A percentile compares a stretch with the other conserved stretches of the same genome.
Evolutionary conservation across 2,797 vertebrate genomes (phyloP).

Genomic region (Aythya fuligula): DNA sequence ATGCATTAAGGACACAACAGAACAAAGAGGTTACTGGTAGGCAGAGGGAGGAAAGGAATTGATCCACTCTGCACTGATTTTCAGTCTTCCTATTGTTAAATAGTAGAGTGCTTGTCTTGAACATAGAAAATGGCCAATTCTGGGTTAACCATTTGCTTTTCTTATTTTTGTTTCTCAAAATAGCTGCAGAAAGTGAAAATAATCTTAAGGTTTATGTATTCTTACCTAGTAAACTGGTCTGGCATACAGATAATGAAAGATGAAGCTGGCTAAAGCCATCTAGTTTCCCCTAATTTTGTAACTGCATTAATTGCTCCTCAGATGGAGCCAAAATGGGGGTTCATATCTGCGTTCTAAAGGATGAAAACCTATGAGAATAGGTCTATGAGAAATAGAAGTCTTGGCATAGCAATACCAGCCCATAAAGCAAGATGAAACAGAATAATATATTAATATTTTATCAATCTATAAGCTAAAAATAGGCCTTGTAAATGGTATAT

Average conservation of each 20-base stretch:
- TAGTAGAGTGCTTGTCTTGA: background rate
- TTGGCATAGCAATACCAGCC: background rate
- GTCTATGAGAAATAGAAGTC: background rate
- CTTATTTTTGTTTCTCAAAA: background rate
- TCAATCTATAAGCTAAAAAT: background rate
- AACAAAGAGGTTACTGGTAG: background rate
- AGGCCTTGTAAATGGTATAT: background rate
- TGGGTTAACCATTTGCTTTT: background rate
- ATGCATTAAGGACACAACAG: background rate
- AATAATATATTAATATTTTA: background rate
- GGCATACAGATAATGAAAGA: background rate
- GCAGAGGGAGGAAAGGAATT: background rate
- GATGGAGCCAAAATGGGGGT: accelerated
- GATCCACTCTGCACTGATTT: background rate
- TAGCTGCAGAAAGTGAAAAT: background rate
- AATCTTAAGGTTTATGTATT: background rate
- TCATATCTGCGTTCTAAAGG: background rate
- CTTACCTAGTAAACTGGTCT: background rate
- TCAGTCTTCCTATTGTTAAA: background rate
- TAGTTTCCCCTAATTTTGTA: background rate
- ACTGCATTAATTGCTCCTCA: background rate
- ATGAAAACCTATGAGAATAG: background rate
- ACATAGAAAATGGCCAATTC: background rate
- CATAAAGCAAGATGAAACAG: background rate
- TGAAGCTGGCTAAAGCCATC: background rate